Conservation (phyloP, 2,888 invertebrate genomes). For the Entomobrya proxima region DNA sequence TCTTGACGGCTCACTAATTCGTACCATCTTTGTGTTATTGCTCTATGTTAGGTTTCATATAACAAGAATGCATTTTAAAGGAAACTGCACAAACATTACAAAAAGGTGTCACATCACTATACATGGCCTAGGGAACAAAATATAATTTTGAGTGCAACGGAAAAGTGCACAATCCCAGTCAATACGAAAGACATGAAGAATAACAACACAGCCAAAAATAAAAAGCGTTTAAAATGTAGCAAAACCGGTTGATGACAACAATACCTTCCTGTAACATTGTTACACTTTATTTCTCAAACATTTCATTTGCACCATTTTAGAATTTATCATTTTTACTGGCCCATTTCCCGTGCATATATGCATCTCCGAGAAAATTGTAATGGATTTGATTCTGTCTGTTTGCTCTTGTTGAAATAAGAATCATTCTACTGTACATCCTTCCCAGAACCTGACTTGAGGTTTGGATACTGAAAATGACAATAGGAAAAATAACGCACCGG, state of each 20-base stretch:
- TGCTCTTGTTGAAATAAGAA: no score
- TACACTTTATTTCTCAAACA: background rate
- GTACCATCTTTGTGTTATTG: background rate
- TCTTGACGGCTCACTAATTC: slow-evolving; percentile 63
- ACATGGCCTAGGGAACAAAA: no score
- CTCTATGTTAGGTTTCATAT: background rate
- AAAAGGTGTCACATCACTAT: background rate
- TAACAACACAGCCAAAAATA: background rate
- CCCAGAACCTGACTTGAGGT: slow-evolving; percentile 21
- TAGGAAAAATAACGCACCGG: background rate
- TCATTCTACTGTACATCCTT: no score
- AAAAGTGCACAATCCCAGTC: no score
- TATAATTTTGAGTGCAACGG: no score
- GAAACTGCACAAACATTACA: no score
- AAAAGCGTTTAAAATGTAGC: background rate
- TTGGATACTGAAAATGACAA: background rate
- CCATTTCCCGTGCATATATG: background rate
- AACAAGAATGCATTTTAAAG: no score
- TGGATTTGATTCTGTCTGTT: background rate
- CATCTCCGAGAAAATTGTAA: slow-evolving; percentile 17
- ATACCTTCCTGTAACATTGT: background rate
- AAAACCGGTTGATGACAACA: background rate
- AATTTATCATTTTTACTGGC: background rate
- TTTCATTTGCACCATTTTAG: background rate
- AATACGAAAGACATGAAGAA: background rate